phyloP scores from a whole-genome alignment of 1,140 invertebrate species.

The Scylla paramamosain region DNA sequence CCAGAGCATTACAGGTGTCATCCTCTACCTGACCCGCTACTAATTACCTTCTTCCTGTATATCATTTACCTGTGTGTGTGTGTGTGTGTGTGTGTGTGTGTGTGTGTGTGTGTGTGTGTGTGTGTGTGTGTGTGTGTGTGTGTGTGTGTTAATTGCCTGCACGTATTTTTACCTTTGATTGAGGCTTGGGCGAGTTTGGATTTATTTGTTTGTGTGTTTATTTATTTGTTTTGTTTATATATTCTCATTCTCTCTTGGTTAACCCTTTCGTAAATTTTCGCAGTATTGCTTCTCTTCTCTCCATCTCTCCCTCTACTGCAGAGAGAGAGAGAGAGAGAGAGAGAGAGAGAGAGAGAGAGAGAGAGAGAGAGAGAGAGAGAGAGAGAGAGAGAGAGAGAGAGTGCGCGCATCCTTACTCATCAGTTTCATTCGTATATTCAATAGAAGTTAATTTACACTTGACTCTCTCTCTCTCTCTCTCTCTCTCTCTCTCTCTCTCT shows the following conservation, averaged over 20 bases:
- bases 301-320: no score
- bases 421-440: no score
- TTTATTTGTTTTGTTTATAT: background rate
- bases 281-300: background rate
- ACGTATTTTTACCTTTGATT: conserved; percentile 23
- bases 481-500: no score
- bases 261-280: no score
- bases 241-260: no score
- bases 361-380: no score
- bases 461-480: no score
- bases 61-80: background rate
- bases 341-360: no score
- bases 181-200: background rate
- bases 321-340: no score
- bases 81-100: background rate
- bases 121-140: conserved; percentile 20
- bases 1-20: background rate
- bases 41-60: background rate
- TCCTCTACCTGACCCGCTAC: background rate
- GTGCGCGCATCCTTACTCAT: no score
- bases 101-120: conserved; percentile 6
- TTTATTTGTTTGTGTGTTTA: background rate
- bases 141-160: background rate
- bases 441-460: no score
- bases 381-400: no score